Evolutionary conservation across 2,888 invertebrate genomes (phyloP).

Genomic region (Seira sanloemensis): DNA sequence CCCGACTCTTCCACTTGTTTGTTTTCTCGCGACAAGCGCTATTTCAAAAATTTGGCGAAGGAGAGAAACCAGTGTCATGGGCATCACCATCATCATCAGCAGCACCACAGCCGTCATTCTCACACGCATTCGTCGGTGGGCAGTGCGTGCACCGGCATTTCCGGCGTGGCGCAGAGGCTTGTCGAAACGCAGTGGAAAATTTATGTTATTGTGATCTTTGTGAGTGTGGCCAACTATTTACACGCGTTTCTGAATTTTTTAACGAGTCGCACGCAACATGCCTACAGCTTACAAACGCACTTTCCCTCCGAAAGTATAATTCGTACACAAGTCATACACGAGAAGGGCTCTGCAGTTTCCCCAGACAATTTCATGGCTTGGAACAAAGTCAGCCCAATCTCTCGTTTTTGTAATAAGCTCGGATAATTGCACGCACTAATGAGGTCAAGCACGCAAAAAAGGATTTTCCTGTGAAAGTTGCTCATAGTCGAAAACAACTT

Average conservation of each 20-base stretch:
- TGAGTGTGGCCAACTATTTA: constrained; percentile 83
- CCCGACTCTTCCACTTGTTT: constrained; percentile 47
- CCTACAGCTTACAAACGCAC: too few species aligned
- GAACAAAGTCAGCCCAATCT: neutral
- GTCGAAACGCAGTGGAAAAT: constrained; percentile 74
- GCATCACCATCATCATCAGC: constrained; percentile 46
- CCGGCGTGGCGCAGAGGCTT: neutral
- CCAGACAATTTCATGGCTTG: too few species aligned
- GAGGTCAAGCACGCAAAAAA: constrained; percentile 20
- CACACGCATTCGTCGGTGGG: constrained; percentile 12
- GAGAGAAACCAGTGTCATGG: constrained; percentile 56
- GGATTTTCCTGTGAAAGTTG: constrained; percentile 18
- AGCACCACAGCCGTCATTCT: constrained; percentile 26
- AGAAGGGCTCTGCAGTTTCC: constrained; percentile 78
- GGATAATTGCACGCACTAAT: constrained; percentile 6
- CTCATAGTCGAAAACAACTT: neutral
- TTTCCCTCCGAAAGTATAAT: too few species aligned
- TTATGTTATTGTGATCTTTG: constrained; percentile 81
- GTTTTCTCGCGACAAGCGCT: constrained; percentile 62
- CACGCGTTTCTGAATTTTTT: constrained; percentile 86
- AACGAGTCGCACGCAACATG: too few species aligned
- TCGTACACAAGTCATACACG: too few species aligned
- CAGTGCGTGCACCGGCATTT: constrained; percentile 5
- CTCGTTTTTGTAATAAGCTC: constrained; percentile 8
- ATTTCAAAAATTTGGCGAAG: constrained; percentile 51